A percentile compares a stretch with the other conserved stretches of the same genome.
Evolutionary conservation across 64 coral and sea anemone species (phyloP).

Genomic region (Dendronephthya gigantea): DNA sequence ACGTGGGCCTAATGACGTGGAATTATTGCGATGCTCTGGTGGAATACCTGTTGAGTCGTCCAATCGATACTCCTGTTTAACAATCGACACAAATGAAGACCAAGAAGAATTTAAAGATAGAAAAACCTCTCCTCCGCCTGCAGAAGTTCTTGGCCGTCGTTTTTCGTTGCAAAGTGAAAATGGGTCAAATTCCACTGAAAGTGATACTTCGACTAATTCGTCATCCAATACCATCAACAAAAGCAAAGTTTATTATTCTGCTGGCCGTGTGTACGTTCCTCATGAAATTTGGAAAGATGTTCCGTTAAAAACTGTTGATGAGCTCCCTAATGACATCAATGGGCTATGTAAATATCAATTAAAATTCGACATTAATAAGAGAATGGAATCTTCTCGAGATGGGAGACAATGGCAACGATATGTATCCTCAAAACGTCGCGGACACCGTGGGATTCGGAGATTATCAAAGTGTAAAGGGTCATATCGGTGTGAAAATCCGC

Average conservation of each 20-base stretch:
- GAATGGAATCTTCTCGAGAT: conserved; percentile 39
- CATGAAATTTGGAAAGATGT: neutral
- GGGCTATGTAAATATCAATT: conserved; percentile 19
- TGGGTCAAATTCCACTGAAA: neutral
- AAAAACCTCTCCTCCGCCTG: too few relatives aligned
- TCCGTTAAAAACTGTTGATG: conserved; percentile 23
- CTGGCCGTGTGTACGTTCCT: neutral
- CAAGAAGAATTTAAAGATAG: too few relatives aligned
- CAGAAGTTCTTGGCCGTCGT: too few relatives aligned
- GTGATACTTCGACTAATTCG: neutral
- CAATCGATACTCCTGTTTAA: too few relatives aligned
- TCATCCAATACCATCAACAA: neutral
- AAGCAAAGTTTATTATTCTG: neutral
- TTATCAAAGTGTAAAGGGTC: conserved; percentile 41
- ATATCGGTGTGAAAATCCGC: conserved; percentile 27
- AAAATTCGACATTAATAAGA: conserved; percentile 28
- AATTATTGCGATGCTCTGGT: too few relatives aligned
- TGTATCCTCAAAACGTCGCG: conserved; percentile 25
- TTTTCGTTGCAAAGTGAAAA: too few relatives aligned
- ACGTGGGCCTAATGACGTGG: too few relatives aligned
- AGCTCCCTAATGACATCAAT: conserved; percentile 46
- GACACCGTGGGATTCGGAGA: conserved; percentile 22
- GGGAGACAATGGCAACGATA: conserved; percentile 41
- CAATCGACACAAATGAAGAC: too few relatives aligned
- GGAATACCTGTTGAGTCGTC: too few relatives aligned